Evolutionary conservation across 2,113 vertebrate genomes (phyloP), one percentile per base, ranked within the genome.

Genomic region (Aptenodytes patagonicus): DNA sequence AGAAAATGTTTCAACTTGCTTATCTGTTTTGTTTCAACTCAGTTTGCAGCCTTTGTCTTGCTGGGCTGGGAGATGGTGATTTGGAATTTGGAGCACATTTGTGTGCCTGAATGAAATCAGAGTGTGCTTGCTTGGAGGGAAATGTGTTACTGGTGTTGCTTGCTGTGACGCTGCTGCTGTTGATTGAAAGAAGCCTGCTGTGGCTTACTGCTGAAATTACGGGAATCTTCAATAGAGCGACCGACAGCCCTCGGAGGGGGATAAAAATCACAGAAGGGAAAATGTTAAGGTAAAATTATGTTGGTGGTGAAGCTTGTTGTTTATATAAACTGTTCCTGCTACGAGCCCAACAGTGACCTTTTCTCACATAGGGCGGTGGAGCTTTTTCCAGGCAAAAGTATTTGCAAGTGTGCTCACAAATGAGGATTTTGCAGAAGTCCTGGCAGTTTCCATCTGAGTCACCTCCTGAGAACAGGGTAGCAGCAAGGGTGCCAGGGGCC

Each of bases 181-280:
- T 90, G 96, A 96, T 82, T 93, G 96, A 97, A 94, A 93, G 87
- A 44, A 93, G 16, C 95, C 93, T 97, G 96, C 96, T 95, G 96
- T 78, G 96, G 34, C 70, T 91, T 94, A 86, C 81, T 76, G 90
- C 83, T 94, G 72, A 90, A 96, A 97, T 93, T 83, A 94, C 29
- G 10, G 70, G 87, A 93, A 81, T 93, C 93, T 83, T 92, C 94
- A 95, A 68, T 47, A 89, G 65, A 72, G 21, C 1, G 0, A 93
- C 76, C 1, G 2, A 70, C 83, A 94, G 89, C 75, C 49, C 93
- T 95, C 6, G 2, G 54, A 60, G 60, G 14, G 79, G 55, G 38
- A 96, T 55, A 19, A 76, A 86, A 90, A 91, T 40, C 51, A 85
- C 52, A 89, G 66, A 89, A 93, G 40, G 75, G 47, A 81, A 94